A percentile compares a stretch with the other conserved stretches of the same genome.
Evolutionary conservation across 2,888 invertebrate genomes (phyloP).

Genomic region (Plagodis pulveraria): DNA sequence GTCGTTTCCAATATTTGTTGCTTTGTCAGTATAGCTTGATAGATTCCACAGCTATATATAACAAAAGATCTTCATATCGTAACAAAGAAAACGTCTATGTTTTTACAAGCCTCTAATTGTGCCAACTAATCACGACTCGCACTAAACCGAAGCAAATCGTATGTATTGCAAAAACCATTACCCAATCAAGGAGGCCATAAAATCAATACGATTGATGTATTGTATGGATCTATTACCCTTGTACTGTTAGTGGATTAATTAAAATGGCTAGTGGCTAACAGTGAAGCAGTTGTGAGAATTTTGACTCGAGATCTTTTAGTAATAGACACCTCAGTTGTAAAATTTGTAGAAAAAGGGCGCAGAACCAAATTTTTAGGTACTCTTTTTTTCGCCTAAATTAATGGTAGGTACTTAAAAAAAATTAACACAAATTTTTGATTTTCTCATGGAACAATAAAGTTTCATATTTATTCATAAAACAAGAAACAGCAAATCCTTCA

Average conservation of each 20-base stretch:
- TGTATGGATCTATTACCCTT: constrained; percentile 17
- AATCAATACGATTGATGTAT: constrained; percentile 27
- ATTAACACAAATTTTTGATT: too few species aligned
- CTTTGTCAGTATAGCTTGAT: too few species aligned
- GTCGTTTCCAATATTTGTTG: too few species aligned
- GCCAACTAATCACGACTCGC: constrained; percentile 19
- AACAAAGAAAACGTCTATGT: constrained; percentile 15
- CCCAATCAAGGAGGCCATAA: constrained; percentile 23
- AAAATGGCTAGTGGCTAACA: background rate
- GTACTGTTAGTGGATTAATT: constrained; percentile 24
- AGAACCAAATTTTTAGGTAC: too few species aligned
- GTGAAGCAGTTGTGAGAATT: constrained; percentile 15
- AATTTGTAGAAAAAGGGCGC: too few species aligned
- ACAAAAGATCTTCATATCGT: background rate
- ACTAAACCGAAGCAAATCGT: constrained; percentile 21
- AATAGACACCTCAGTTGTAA: too few species aligned
- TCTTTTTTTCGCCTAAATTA: too few species aligned
- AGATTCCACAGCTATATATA: too few species aligned
- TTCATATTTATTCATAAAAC: too few species aligned
- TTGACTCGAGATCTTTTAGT: background rate
- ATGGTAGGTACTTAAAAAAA: too few species aligned
- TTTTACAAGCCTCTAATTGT: constrained; percentile 23
- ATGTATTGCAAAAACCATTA: constrained; percentile 25
- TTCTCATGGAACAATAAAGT: too few species aligned
- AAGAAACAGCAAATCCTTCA: too few species aligned